Base-by-base conservation (phyloP, 2,888 invertebrate genomes). In the Dione vanillae region DNA sequence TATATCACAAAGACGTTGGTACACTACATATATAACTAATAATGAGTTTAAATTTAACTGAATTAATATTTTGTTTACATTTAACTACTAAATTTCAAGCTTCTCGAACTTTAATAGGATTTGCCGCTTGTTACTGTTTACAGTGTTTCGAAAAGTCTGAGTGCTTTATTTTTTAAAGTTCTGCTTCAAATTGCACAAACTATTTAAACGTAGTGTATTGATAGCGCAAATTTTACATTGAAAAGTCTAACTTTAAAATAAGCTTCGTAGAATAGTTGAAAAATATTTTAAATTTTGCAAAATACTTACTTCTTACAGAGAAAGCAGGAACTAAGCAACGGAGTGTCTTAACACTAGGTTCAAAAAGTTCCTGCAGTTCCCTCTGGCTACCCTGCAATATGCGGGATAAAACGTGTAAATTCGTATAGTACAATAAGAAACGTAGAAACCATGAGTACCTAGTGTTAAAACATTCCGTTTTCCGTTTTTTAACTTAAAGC, bases 91-190 rank as follows among this genome's bases (percentile, higher is more conserved):
- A 52, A 45, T 43, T 56, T 19, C 43, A 45, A 67, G 37, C 20
- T 67, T 12, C 35, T 68, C 41, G 45, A 62, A 68, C 59, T 68
- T 54, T 61, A 68, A 62, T 68, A 52, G 47, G 62, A 69, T 69
- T 69, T 69, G 37, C 35, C 54, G 68, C 62, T 69, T 54, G 56
- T 69, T 62, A 64, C 68, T 69, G 40, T 68, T 68, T 68, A 68
- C 51, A 62, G 54, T 51, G 52, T 47, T 45, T 43, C 62, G 45
- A 40, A 54, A 69, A 64, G 62, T 64, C 43, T 40, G 40, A 61
- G 62, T 37, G 27, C 64, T 64, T 49, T 64, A 62, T 64, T 64
- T 69, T 64, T 45, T 40, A 64, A 69, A 69, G 45, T 69, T 62
- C n/a, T 14, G 41, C 62, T 56, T 54, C 11, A 45, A 47, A 56